phyloP scores from a whole-genome alignment of 2,113 vertebrate genomes.

The Sinocyclocheilus maitianheensis region DNA sequence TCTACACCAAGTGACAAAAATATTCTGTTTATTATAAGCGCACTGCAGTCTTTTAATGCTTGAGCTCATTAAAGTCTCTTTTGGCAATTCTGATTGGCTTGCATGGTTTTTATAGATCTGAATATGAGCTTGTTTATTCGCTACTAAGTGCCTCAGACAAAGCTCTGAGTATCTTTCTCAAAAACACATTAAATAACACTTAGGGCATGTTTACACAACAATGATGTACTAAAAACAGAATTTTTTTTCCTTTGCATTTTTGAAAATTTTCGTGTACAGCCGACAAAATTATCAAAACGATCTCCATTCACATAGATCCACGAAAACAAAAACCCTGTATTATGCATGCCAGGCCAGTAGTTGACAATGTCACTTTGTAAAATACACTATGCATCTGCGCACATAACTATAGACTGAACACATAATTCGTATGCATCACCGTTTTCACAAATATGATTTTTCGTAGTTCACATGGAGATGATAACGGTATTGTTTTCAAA shows the following conservation, averaged over 20 bases:
- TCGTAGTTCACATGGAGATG: too few species aligned
- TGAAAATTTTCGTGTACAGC: not conserved
- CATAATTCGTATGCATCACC: too few species aligned
- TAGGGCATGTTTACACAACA: not conserved
- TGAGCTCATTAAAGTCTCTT: not conserved
- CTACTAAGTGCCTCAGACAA: too few species aligned
- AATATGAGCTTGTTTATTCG: too few species aligned
- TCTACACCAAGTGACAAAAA: not conserved
- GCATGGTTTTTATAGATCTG: not conserved
- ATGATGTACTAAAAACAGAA: not conserved
- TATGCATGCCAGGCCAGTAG: too few species aligned
- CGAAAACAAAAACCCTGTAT: not conserved
- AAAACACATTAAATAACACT: not conserved
- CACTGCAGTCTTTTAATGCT: not conserved
- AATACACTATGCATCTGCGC: too few species aligned
- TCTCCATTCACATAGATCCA: not conserved
- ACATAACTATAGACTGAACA: too few species aligned
- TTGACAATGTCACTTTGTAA: too few species aligned
- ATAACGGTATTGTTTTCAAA: too few species aligned
- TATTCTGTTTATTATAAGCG: not conserved
- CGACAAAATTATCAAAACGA: not conserved
- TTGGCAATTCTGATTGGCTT: not conserved
- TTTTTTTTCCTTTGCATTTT: not conserved
- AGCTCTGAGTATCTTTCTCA: too few species aligned
- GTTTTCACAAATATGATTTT: too few species aligned